phyloP scores from a whole-genome alignment of 2,797 vertebrate genomes.

The Knipowitschia caucasica region DNA sequence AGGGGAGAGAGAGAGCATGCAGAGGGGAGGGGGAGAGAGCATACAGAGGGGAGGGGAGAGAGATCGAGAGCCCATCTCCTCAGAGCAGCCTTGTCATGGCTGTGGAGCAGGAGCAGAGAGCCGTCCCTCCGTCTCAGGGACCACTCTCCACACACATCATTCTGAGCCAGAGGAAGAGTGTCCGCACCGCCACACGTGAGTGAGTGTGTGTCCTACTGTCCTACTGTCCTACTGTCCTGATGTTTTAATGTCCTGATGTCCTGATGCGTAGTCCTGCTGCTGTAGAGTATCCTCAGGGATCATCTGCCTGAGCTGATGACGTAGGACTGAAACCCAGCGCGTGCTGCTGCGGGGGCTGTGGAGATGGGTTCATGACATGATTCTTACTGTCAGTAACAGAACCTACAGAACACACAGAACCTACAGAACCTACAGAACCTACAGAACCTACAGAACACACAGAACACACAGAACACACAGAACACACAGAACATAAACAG shows the following conservation, averaged over 20 bases:
- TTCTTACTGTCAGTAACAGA: not conserved
- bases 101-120: constrained; percentile 62
- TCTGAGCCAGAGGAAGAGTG: constrained; percentile 37
- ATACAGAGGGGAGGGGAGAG: constrained; percentile 20
- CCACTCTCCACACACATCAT: constrained; percentile 46
- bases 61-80: constrained; percentile 51
- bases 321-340: constrained; percentile 17
- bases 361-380: not conserved
- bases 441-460: not conserved
- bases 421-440: too few species aligned
- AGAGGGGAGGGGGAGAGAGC: constrained; percentile 11
- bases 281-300: constrained; percentile 16
- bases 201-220: constrained; percentile 5
- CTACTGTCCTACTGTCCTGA: not conserved
- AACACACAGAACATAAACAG: too few species aligned
- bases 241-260: not conserved
- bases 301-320: constrained; percentile 28
- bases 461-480: too few species aligned
- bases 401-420: not conserved
- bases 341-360: not conserved
- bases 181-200: constrained; percentile 44
- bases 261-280: constrained; percentile 1
- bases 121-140: constrained; percentile 59
- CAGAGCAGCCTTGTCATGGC: constrained; percentile 53
- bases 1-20: not conserved